phyloP scores from a whole-genome alignment of 2,797 vertebrate genomes.

The Remorina albescens region DNA sequence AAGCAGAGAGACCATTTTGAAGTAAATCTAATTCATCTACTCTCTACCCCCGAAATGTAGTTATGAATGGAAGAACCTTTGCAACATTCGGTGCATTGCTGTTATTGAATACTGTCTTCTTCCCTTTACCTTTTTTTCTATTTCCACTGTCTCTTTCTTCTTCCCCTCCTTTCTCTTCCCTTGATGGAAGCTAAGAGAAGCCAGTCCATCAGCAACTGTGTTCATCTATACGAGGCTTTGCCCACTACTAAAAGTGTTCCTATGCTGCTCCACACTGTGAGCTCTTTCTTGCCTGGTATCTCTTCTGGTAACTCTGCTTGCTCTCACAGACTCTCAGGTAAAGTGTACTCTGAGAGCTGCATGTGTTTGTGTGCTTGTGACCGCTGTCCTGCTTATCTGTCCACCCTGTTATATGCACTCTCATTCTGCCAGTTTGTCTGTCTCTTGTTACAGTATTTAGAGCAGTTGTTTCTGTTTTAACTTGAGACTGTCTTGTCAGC shows the following conservation, averaged over 20 bases:
- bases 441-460: slow-evolving; percentile 16
- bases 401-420: slow-evolving; percentile 22
- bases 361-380: slow-evolving; percentile 63
- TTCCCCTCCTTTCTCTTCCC: slow-evolving; percentile 79
- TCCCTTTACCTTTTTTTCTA: slow-evolving; percentile 54
- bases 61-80: slow-evolving; percentile 7
- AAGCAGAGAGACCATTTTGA: background rate
- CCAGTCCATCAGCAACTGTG: slow-evolving; percentile 99
- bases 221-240: slow-evolving; percentile 97
- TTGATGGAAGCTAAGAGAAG: slow-evolving; percentile 97
- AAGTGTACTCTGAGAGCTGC: slow-evolving; percentile 82
- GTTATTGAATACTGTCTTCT: slow-evolving; percentile 66
- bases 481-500: slow-evolving; percentile 9
- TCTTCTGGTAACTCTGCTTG: slow-evolving; percentile 96
- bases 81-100: slow-evolving; percentile 23
- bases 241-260: slow-evolving; percentile 98
- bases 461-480: slow-evolving; percentile 21
- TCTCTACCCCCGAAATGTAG: slow-evolving; percentile 5
- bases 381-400: slow-evolving; percentile 38
- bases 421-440: slow-evolving; percentile 7
- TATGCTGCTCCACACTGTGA: slow-evolving; percentile 99
- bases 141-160: slow-evolving; percentile 69
- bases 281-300: slow-evolving; percentile 98
- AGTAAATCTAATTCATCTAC: slow-evolving; percentile 14
- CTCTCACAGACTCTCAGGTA: slow-evolving; percentile 99